Conservation (phyloP, 2,113 vertebrate species). For the Setophaga kirtlandii region DNA sequence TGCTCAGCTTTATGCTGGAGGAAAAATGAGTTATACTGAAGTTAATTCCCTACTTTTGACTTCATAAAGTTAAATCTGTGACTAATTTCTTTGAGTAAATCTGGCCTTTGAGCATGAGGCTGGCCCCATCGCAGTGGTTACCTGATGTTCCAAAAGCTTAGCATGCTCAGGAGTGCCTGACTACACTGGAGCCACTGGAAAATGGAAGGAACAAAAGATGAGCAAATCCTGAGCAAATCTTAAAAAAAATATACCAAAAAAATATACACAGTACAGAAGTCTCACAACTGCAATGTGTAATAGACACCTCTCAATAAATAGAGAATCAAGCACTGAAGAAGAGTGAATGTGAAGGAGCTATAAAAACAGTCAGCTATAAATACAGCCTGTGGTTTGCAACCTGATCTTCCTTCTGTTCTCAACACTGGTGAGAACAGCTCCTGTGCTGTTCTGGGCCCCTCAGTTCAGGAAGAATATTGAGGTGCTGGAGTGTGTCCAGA, state of each 20-base stretch:
- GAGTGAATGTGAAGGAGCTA: background rate
- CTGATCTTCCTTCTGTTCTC: background rate
- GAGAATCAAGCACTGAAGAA: background rate
- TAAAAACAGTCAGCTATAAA: background rate
- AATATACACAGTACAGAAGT: background rate
- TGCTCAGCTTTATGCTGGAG: background rate
- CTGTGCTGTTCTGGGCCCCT: background rate
- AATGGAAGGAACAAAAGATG: background rate
- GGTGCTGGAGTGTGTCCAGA: background rate
- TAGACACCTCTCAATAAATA: background rate
- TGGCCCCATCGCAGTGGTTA: background rate
- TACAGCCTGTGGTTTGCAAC: background rate
- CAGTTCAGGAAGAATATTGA: fast-evolving
- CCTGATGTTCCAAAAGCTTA: background rate
- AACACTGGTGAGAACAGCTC: background rate
- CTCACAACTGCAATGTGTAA: background rate
- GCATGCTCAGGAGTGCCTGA: background rate
- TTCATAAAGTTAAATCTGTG: background rate
- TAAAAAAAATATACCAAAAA: background rate
- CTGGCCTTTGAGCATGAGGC: background rate
- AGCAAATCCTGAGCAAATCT: background rate
- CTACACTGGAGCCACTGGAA: background rate
- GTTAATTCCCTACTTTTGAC: background rate
- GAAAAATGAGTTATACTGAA: background rate
- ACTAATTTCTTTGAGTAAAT: background rate